Base-by-base conservation (phyloP, 2,888 invertebrate species). In the Drosophila longiperda region DNA sequence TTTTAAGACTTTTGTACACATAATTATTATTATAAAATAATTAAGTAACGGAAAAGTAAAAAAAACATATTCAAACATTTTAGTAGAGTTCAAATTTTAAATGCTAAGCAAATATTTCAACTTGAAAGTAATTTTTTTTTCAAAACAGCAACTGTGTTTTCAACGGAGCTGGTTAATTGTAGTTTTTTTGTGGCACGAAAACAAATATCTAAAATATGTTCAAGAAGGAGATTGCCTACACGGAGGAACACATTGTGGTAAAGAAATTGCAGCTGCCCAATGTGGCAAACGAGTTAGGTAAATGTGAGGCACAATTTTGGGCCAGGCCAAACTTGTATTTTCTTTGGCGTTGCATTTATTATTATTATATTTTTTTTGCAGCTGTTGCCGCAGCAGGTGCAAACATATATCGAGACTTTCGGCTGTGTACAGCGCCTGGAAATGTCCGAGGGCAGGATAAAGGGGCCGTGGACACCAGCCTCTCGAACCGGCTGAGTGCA, bases 201-300 rank as follows among this genome's bases (percentile, higher is more conserved):
- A 23, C 4, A 54, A 11, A 3, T 26, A 26, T 4, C 4, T 8
- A 26, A 2, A 69, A 40, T 76, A 78, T 77, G 78, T 71, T 71
- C 9, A 80, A 36, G 36, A 66, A 33, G 54, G 29, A 29, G 15
- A 3, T 77, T n/a, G 81, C 81, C 0, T 80, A 65, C 53, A 80
- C 81, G 1, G 72, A 77, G 55, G 81, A 78, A 57, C 77, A 80
- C 17, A 67, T 77, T 26, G 11, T 80, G 58, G 72, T 78, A 8
- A 59, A 36, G 55, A 72, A 78, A 49, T 23, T 67, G 23, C 67
- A 65, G 42, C 26, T 80, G 2, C 59, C 62, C 52, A 80, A 78
- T 55, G 54, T 78, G 42, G n/a, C 52, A 7, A 17, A 3, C 5
- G 48, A 71, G 60, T 77, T 17, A 64, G 66, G 77, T 76, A 8